Percentiles rank a stretch among this genome's conserved stretches.
phyloP scores from a whole-genome alignment of 1,140 invertebrate species.

The Heliconius nattereri region DNA sequence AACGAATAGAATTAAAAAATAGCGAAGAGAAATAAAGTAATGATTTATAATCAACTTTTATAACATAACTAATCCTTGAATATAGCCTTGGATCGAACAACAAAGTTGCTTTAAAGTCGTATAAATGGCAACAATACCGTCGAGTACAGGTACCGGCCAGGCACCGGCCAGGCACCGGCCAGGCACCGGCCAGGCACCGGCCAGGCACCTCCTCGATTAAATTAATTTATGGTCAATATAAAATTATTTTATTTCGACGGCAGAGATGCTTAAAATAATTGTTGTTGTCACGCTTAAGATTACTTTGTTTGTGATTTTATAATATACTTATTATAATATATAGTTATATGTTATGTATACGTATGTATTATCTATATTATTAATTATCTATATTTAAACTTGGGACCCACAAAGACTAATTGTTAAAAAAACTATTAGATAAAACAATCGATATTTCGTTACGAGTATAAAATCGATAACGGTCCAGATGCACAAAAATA shows the following conservation, averaged over 20 bases:
- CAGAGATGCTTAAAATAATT: constrained; percentile 65
- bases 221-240: constrained; percentile 71
- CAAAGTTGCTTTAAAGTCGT: constrained; percentile 34
- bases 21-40: constrained; percentile 2
- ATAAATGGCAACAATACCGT: constrained; percentile 31
- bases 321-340: constrained; percentile 4
- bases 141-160: constrained; percentile 21
- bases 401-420: not conserved
- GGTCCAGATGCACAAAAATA: constrained; percentile 81
- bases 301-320: constrained; percentile 57
- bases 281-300: constrained; percentile 62
- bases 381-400: not conserved
- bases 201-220: constrained; percentile 52
- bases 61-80: constrained; percentile 38
- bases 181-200: constrained; percentile 24
- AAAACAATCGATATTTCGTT: constrained; percentile 53
- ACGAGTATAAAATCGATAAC: constrained; percentile 72
- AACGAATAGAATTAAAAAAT: not conserved
- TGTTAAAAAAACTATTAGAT: not conserved
- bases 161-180: constrained; percentile 23
- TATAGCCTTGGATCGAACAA: constrained; percentile 16
- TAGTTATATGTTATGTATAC: too few relatives aligned
- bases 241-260: constrained; percentile 65
- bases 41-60: constrained; percentile 33
- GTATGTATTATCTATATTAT: not conserved